phyloP scores from a whole-genome alignment of 2,888 invertebrate genomes.

The Neoscelio sp. region DNA sequence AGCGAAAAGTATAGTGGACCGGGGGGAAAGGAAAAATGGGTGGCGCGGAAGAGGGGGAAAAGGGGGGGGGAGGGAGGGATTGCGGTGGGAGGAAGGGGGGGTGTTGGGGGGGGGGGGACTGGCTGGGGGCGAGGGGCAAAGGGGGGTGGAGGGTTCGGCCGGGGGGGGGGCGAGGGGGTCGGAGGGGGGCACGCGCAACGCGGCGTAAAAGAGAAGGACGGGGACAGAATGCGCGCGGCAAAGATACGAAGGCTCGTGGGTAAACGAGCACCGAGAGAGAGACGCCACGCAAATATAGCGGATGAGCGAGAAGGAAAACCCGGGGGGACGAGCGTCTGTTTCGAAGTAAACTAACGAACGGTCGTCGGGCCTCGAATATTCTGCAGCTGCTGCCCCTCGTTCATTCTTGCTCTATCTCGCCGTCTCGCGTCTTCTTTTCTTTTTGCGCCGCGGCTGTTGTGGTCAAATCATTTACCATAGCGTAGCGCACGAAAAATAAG shows the following conservation, averaged over 20 bases:
- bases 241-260: slow-evolving; percentile 13
- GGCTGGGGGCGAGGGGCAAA: too few species aligned
- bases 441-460: slow-evolving; percentile 8
- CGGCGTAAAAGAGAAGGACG: slow-evolving; percentile 3
- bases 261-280: slow-evolving; percentile 5
- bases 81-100: too few species aligned
- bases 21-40: too few species aligned
- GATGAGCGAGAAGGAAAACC: background rate
- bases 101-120: too few species aligned
- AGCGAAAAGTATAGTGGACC: too few species aligned
- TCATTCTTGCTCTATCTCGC: slow-evolving; percentile 5
- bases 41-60: too few species aligned
- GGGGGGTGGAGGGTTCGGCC: slow-evolving; percentile 4
- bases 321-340: slow-evolving; percentile 18
- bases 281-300: background rate
- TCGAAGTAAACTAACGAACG: slow-evolving; percentile 16
- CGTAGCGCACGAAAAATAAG: background rate
- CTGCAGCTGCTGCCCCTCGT: slow-evolving; percentile 16
- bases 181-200: background rate
- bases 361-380: slow-evolving; percentile 15
- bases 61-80: too few species aligned
- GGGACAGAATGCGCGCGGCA: background rate
- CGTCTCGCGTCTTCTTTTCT: slow-evolving; percentile 13
- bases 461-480: slow-evolving; percentile 14
- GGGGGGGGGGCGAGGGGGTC: background rate